Conservation (phyloP, 2,888 invertebrate species). For the Cephus pygmeus region DNA sequence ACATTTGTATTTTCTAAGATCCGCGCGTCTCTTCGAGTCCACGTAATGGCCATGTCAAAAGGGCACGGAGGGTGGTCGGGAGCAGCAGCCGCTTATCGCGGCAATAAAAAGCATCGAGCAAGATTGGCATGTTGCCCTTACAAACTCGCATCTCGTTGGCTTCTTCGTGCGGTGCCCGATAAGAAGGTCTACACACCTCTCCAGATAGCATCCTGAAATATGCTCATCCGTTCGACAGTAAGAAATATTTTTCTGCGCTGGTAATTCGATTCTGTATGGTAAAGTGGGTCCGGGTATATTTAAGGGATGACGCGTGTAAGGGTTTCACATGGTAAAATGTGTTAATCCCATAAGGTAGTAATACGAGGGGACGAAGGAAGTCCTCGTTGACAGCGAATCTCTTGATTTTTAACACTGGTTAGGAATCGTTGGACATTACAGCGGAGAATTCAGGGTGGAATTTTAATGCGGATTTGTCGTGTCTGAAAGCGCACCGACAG, state of each 20-base stretch:
- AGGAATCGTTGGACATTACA: background rate
- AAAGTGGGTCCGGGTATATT: too few relatives aligned
- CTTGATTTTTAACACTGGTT: background rate
- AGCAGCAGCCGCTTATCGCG: slow-evolving; percentile 48
- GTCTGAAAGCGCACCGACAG: slow-evolving; percentile 42
- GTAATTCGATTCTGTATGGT: too few relatives aligned
- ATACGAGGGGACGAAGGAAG: too few relatives aligned
- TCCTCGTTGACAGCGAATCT: too few relatives aligned
- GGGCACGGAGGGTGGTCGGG: slow-evolving; percentile 15
- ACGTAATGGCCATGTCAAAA: slow-evolving; percentile 17
- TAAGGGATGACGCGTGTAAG: too few relatives aligned
- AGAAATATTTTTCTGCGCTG: too few relatives aligned
- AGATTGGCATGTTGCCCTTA: slow-evolving; percentile 58
- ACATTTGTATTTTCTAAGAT: slow-evolving; percentile 26
- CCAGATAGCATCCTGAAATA: slow-evolving; percentile 41
- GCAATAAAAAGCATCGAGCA: slow-evolving; percentile 59
- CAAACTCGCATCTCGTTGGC: slow-evolving; percentile 38
- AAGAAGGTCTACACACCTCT: too few relatives aligned
- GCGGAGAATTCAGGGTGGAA: slow-evolving; percentile 40
- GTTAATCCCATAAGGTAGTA: too few relatives aligned
- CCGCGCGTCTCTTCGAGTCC: slow-evolving; percentile 19
- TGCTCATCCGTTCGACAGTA: slow-evolving; percentile 47
- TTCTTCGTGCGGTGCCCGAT: slow-evolving; percentile 27
- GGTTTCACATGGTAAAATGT: too few relatives aligned
- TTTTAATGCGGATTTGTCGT: slow-evolving; percentile 55